phyloP scores from a whole-genome alignment of 1,140 invertebrate species.

The Heliconius eleuchia region DNA sequence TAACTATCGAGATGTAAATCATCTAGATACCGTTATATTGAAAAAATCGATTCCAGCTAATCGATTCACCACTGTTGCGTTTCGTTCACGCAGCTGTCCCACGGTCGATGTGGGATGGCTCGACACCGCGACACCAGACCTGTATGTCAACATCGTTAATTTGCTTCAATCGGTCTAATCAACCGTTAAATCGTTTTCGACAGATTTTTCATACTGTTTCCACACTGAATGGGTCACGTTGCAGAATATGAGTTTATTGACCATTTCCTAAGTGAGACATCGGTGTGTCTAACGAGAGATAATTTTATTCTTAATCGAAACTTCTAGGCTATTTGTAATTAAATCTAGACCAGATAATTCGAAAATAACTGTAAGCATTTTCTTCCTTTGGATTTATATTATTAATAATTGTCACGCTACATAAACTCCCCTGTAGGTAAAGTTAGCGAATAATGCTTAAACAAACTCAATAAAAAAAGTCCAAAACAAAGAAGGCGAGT shows the following conservation, averaged over 20 bases:
- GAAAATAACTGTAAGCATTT: conserved; percentile 7
- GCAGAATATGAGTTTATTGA: conserved; percentile 52
- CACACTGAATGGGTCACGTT: conserved; percentile 47
- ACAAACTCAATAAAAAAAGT: conserved; percentile 20
- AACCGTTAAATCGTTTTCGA: conserved; percentile 62
- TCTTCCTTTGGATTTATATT: neutral
- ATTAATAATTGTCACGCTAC: conserved; percentile 24
- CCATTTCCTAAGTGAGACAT: conserved; percentile 40
- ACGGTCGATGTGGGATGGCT: conserved; percentile 53
- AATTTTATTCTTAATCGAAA: conserved; percentile 45
- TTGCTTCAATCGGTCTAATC: conserved; percentile 58
- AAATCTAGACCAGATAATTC: conserved; percentile 38
- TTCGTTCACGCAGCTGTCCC: conserved; percentile 72
- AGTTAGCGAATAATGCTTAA: conserved; percentile 25
- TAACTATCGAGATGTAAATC: conserved; percentile 75
- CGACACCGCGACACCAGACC: conserved; percentile 37
- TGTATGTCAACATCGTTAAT: conserved; percentile 50
- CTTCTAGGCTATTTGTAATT: conserved; percentile 27
- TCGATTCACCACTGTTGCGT: conserved; percentile 73
- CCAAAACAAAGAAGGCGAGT: conserved; percentile 14
- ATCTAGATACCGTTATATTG: conserved; percentile 71
- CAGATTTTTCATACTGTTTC: conserved; percentile 54
- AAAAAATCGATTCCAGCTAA: conserved; percentile 73
- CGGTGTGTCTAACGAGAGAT: conserved; percentile 42
- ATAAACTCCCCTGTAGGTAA: neutral